Base-by-base conservation (phyloP, 2,113 vertebrate species). In the Mandrillus leucophaeus region DNA sequence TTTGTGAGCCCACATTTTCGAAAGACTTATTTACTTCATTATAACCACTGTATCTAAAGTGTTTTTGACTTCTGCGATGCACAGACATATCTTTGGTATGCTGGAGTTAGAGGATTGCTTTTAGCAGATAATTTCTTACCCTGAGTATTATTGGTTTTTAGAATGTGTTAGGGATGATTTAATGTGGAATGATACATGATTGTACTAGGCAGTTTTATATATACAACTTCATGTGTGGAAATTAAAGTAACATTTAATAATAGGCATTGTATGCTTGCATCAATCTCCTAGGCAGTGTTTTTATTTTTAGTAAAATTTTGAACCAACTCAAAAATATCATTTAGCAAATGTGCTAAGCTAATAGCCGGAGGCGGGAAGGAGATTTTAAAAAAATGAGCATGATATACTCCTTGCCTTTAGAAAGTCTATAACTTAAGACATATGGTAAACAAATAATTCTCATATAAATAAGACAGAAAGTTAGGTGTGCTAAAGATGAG, bases 241-340 rank as follows among this genome's bases (percentile, higher is more conserved):
- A 88, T 48, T 84, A 73, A 90, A 91, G 18, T 93, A 90, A 86
- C n/a, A 52, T 78, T 82, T 84, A 95, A 23, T 61, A 38, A 88
- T 23, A 92, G 57, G 5, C 23, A 79, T 83, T 86, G 3, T 86
- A 0, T 86, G 43, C 75, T 83, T 81, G n/a, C 38, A 45, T 73
- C 10, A 1, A 35, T 38, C 45, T 66, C 72, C 38, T 64, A 64
- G 3, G n/a, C 88, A 64, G 61, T 59, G 45, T 94, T 95, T 95
- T 93, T 66, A 25, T 83, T 76, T 90, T 92, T 75, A 76, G 32
- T 52, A 43, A 66, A 84, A 61, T 88, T 55, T 66, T 73, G 86
- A 89, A 23, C 32, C n/a, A 85, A 83, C 48, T 73, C 27, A 82
- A 8, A 61, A 64, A 91, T 73, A 1, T 40, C 93, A 17, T 61